Evolutionary conservation across 2,888 invertebrate genomes (phyloP).

Genomic region (Hyles lineata): DNA sequence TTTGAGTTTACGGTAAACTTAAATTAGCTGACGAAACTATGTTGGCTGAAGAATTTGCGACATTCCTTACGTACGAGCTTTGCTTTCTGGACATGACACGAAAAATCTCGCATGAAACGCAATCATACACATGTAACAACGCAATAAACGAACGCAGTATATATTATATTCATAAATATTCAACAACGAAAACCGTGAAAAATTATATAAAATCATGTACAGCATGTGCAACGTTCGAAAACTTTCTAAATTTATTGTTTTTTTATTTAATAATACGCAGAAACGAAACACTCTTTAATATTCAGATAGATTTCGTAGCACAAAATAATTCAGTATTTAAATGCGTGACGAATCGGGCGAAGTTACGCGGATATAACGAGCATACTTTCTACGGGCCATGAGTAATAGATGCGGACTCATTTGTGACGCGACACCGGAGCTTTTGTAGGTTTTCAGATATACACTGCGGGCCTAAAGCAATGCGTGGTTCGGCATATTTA

Average conservation of each 20-base stretch:
- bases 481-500: background rate
- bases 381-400: slow-evolving; percentile 67
- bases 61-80: slow-evolving; percentile 13
- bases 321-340: slow-evolving; percentile 46
- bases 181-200: slow-evolving; percentile 17
- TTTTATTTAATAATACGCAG: slow-evolving; percentile 20
- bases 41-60: slow-evolving; percentile 51
- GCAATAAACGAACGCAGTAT: background rate
- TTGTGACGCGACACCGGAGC: slow-evolving; percentile 58
- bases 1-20: slow-evolving; percentile 77
- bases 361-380: slow-evolving; percentile 57
- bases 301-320: slow-evolving; percentile 28
- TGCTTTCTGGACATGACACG: background rate
- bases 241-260: slow-evolving; percentile 24
- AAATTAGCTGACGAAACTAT: slow-evolving; percentile 75
- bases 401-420: slow-evolving; percentile 64
- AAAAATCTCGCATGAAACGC: background rate
- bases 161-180: slow-evolving; percentile 13
- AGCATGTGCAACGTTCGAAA: slow-evolving; percentile 25
- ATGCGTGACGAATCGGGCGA: slow-evolving; percentile 58
- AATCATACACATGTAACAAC: background rate
- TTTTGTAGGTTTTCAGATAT: slow-evolving; percentile 75
- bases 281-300: slow-evolving; percentile 26
- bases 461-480: slow-evolving; percentile 44
- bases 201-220: slow-evolving; percentile 8